These are phyloP conservation scores for Ophion costatus DNA, from an alignment of 2,888 invertebrate species.

Conservation along the genomic window DNA sequence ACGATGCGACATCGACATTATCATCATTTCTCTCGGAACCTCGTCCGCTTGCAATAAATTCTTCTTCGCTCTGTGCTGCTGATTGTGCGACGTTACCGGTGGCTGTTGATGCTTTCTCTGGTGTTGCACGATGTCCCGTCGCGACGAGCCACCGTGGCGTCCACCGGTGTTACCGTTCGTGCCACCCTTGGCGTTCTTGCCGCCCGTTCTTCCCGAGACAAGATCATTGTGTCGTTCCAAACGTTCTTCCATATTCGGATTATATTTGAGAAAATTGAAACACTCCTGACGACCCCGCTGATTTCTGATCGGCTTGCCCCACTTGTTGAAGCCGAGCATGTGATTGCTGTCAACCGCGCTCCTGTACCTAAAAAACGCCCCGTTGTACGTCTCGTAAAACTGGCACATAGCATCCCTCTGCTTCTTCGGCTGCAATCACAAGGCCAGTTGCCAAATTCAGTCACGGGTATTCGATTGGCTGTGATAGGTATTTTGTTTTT, in stretches of 20 bases:
- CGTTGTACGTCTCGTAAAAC: conserved; percentile 87
- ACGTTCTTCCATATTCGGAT: conserved; percentile 86
- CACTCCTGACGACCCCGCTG: conserved; percentile 85
- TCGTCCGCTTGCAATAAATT: conserved; percentile 67
- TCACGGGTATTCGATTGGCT: neutral
- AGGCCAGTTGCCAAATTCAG: conserved; percentile 62
- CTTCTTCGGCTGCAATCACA: conserved; percentile 86
- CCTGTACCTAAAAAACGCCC: conserved; percentile 87
- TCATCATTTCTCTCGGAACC: conserved; percentile 65
- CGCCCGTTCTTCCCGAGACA: conserved; percentile 84
- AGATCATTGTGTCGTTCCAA: conserved; percentile 87
- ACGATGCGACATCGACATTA: conserved; percentile 77
- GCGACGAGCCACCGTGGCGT: conserved; percentile 81
- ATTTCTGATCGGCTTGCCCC: conserved; percentile 85
- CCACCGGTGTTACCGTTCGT: conserved; percentile 83
- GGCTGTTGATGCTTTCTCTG: conserved; percentile 54
- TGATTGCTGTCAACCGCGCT: conserved; percentile 86
- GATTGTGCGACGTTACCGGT: conserved; percentile 57
- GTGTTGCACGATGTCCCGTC: conserved; percentile 56
- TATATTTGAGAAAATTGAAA: conserved; percentile 87
- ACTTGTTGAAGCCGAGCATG: conserved; percentile 87
- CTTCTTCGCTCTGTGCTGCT: conserved; percentile 68
- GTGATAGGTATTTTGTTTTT: neutral
- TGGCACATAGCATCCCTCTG: conserved; percentile 86
- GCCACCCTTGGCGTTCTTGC: conserved; percentile 74